Evolutionary conservation across 2,888 invertebrate species (phyloP).

Genomic region (Leucophenga maculata): DNA sequence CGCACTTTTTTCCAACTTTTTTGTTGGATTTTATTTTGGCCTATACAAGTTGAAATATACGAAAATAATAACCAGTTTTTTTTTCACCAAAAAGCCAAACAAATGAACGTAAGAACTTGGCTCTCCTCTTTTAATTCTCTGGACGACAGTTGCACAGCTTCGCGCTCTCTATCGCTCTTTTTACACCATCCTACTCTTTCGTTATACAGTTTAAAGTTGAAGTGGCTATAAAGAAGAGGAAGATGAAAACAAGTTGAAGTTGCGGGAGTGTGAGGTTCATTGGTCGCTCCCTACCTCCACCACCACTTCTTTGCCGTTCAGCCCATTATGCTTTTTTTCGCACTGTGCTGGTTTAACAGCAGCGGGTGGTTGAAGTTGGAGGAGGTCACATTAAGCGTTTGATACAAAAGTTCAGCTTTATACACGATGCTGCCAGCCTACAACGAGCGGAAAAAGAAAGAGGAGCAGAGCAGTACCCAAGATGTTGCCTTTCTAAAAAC

Average conservation of each 20-base stretch:
- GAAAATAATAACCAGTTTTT: slow-evolving; percentile 69
- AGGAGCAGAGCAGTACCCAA: slow-evolving; percentile 31
- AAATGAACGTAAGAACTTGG: slow-evolving; percentile 56
- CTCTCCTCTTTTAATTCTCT: background rate
- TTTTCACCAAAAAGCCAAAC: slow-evolving; percentile 64
- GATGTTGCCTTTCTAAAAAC: slow-evolving; percentile 61
- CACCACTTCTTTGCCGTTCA: too few species aligned
- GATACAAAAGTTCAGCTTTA: background rate
- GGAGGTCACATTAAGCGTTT: background rate
- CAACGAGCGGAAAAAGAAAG: background rate
- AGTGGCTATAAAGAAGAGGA: background rate
- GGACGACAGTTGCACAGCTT: background rate
- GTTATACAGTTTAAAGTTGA: slow-evolving; percentile 16
- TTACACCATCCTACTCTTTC: background rate
- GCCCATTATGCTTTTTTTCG: background rate
- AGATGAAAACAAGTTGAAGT: slow-evolving; percentile 17
- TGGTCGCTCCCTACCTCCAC: too few species aligned
- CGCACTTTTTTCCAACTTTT: slow-evolving; percentile 22
- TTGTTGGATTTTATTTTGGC: slow-evolving; percentile 28
- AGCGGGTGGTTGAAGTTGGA: slow-evolving; percentile 37
- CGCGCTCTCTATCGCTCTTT: background rate
- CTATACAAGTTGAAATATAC: slow-evolving; percentile 41
- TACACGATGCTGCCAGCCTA: background rate
- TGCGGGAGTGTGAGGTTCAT: background rate
- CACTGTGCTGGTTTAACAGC: slow-evolving; percentile 32